Evolutionary conservation across 1,140 invertebrate species (phyloP).

Genomic region (Orchestia grillus): DNA sequence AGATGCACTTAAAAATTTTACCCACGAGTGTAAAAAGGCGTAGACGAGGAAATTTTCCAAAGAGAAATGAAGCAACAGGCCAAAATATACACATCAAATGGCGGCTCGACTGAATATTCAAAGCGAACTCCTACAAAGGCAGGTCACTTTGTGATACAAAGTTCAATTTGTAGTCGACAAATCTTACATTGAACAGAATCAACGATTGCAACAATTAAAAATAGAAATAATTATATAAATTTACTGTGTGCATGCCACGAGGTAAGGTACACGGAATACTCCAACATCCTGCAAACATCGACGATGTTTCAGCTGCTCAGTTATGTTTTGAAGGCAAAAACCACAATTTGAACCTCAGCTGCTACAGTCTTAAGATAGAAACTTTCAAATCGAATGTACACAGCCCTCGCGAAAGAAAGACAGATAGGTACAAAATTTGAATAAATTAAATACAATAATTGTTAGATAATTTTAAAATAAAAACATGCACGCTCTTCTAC

Average conservation of each 20-base stretch:
- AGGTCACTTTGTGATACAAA: not conserved
- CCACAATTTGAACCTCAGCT: not conserved
- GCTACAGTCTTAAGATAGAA: not conserved
- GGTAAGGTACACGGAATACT: not conserved
- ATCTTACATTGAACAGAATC: not conserved
- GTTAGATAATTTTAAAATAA: not conserved
- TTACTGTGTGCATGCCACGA: not conserved
- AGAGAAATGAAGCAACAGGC: not conserved
- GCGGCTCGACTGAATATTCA: not conserved
- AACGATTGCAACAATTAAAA: not conserved
- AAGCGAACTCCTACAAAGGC: not conserved
- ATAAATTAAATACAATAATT: not conserved
- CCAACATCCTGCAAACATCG: not conserved
- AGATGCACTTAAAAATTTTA: not conserved
- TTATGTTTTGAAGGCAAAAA: not conserved
- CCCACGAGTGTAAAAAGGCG: not conserved
- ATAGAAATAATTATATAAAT: not conserved
- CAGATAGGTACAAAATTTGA: not conserved
- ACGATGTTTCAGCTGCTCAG: not conserved
- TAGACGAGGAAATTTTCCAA: not conserved
- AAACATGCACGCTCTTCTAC: not conserved
- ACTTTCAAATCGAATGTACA: not conserved
- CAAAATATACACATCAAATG: not conserved
- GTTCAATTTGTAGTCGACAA: not conserved
- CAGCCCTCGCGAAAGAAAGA: not conserved